phyloP scores from a whole-genome alignment of 2,113 vertebrate species.

The Gobiocypris rarus region DNA sequence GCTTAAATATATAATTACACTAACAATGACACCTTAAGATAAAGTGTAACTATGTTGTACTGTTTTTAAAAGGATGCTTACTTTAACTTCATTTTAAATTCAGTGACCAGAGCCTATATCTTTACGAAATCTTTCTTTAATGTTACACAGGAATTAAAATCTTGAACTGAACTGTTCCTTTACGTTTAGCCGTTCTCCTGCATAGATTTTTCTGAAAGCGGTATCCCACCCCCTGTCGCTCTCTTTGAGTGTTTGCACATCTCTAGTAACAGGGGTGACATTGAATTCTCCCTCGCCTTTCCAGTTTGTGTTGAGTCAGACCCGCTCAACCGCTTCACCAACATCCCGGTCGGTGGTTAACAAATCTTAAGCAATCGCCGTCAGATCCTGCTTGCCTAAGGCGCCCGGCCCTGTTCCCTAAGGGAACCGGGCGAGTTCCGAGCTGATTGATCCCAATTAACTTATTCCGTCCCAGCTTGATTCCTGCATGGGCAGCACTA shows the following conservation, averaged over 20 bases:
- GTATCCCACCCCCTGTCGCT: neutral
- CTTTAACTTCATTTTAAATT: too few relatives aligned
- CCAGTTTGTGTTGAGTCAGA: slow-evolving; percentile 48
- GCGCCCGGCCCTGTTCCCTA: slow-evolving; percentile 47
- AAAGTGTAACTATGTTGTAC: too few relatives aligned
- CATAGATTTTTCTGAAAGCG: neutral
- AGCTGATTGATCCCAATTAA: slow-evolving; percentile 68
- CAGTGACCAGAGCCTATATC: too few relatives aligned
- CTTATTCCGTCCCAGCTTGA: slow-evolving; percentile 48
- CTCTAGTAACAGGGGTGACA: slow-evolving; percentile 38
- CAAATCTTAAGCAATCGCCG: slow-evolving; percentile 60
- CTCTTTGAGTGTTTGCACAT: neutral
- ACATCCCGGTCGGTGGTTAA: slow-evolving; percentile 44
- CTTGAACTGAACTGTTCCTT: neutral
- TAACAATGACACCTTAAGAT: too few relatives aligned
- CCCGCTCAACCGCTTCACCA: slow-evolving; percentile 24
- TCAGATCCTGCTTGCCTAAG: slow-evolving; percentile 56
- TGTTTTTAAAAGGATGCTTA: too few relatives aligned
- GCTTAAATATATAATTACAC: too few relatives aligned
- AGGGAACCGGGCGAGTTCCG: slow-evolving; percentile 48
- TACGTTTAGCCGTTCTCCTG: neutral
- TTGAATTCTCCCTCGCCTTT: slow-evolving; percentile 36
- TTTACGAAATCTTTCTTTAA: neutral
- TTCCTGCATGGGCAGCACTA: slow-evolving; percentile 56
- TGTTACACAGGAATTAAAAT: neutral